A percentile compares a stretch with the other conserved stretches of the same genome.
phyloP scores from a whole-genome alignment of 2,888 invertebrate genomes.

The Prenolepis imparis region DNA sequence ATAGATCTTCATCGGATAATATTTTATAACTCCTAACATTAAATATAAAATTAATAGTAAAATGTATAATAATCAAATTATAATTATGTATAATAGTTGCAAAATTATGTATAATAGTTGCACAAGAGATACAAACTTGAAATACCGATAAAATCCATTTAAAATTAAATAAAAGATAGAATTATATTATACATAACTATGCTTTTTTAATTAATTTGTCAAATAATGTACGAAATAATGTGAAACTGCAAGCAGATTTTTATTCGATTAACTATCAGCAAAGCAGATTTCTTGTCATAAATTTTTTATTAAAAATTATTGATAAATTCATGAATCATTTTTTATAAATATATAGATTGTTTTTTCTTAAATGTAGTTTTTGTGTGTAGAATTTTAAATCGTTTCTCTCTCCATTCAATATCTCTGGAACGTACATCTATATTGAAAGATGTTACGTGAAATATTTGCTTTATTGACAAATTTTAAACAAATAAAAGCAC shows the following conservation, averaged over 20 bases:
- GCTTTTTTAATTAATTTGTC: not conserved
- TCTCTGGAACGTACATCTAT: not conserved
- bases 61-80: not conserved
- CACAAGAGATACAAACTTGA: not conserved
- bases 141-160: not conserved
- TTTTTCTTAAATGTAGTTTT: not conserved
- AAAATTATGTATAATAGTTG: not conserved
- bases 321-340: not conserved
- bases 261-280: not conserved
- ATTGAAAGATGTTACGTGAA: slow-evolving; percentile 12
- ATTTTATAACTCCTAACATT: not conserved
- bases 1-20: not conserved
- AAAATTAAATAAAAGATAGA: not conserved
- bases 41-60: not conserved
- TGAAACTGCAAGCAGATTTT: not conserved
- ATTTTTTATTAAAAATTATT: not conserved
- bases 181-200: not conserved
- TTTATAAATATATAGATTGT: not conserved
- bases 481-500: slow-evolving; percentile 12
- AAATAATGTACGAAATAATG: not conserved
- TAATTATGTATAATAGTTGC: not conserved
- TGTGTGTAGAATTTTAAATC: not conserved
- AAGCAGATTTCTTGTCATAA: not conserved
- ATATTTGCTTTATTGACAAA: slow-evolving; percentile 18
- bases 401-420: not conserved